A percentile compares a stretch with the other conserved stretches of the same genome.
Conservation (phyloP, 2,113 vertebrate species). For the Pollachius pollachius region DNA sequence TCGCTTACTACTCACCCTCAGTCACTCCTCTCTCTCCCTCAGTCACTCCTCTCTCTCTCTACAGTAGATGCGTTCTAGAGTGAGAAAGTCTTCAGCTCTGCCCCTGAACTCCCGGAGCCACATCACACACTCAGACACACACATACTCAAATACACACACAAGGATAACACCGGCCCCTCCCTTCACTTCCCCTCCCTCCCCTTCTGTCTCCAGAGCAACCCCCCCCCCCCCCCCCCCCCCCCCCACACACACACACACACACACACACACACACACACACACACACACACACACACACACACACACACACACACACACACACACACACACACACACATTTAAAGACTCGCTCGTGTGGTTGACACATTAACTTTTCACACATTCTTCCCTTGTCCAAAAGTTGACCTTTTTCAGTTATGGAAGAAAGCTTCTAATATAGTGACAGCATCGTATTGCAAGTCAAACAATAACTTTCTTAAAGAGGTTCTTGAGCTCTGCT, state of each 20-base stretch:
- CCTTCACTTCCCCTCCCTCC: conserved; percentile 62
- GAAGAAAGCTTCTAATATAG: neutral
- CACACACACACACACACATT: conserved; percentile 22
- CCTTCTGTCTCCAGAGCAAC: conserved; percentile 56
- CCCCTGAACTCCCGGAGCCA: conserved; percentile 56
- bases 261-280: conserved; percentile 10
- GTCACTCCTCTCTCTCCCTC: conserved; percentile 15
- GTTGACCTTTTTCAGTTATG: conserved; percentile 2
- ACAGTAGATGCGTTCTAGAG: conserved; percentile 43
- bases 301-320: conserved; percentile 10
- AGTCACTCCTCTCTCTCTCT: conserved; percentile 30
- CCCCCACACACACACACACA: conserved; percentile 25
- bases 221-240: conserved; percentile 19
- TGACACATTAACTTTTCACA: conserved; percentile 65
- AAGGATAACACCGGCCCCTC: conserved; percentile 57
- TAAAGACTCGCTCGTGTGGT: conserved; percentile 49
- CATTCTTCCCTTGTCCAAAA: conserved; percentile 26
- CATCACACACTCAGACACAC: conserved; percentile 39
- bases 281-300: neutral
- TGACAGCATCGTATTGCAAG: too few relatives aligned
- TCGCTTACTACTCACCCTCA: conserved; percentile 42
- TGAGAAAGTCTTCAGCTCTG: conserved; percentile 57
- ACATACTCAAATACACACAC: conserved; percentile 37
- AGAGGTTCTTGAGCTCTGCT: neutral
- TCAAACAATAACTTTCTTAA: too few relatives aligned